A percentile compares a stretch with the other conserved stretches of the same genome.
These are phyloP conservation scores for Microcebus jonahi DNA, from an alignment of 2,113 vertebrate genomes.

Conservation along the genomic window DNA sequence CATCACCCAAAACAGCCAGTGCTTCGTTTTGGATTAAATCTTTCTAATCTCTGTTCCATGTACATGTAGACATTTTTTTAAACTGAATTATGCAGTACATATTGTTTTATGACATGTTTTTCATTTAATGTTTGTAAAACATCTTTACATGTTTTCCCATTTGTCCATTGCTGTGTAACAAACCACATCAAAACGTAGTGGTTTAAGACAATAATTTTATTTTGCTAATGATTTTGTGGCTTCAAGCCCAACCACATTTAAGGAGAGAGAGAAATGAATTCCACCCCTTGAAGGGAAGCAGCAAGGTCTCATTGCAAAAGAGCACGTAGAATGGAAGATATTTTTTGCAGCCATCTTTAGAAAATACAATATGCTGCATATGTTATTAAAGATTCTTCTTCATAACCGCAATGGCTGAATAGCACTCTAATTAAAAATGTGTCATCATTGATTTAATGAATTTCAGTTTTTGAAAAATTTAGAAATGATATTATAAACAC, in stretches of 20 bases:
- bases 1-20: background rate
- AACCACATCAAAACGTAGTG: background rate
- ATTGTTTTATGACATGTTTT: slow-evolving; percentile 24
- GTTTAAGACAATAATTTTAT: background rate
- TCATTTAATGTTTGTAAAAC: slow-evolving; percentile 40
- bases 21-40: background rate
- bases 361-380: background rate
- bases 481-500: slow-evolving; percentile 36
- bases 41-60: background rate
- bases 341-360: background rate
- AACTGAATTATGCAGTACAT: background rate
- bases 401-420: background rate
- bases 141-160: background rate
- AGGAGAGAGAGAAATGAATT: background rate
- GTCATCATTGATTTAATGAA: slow-evolving; percentile 12
- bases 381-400: background rate
- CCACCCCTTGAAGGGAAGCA: background rate
- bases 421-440: background rate
- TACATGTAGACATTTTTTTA: background rate
- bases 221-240: background rate
- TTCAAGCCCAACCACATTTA: background rate
- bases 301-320: background rate
- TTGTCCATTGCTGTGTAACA: background rate
- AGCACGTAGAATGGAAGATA: background rate
- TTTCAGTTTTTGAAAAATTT: background rate